A percentile compares a stretch with the other conserved stretches of the same genome.
Evolutionary conservation across 2,113 vertebrate species (phyloP).

Genomic region (Rynchops niger): DNA sequence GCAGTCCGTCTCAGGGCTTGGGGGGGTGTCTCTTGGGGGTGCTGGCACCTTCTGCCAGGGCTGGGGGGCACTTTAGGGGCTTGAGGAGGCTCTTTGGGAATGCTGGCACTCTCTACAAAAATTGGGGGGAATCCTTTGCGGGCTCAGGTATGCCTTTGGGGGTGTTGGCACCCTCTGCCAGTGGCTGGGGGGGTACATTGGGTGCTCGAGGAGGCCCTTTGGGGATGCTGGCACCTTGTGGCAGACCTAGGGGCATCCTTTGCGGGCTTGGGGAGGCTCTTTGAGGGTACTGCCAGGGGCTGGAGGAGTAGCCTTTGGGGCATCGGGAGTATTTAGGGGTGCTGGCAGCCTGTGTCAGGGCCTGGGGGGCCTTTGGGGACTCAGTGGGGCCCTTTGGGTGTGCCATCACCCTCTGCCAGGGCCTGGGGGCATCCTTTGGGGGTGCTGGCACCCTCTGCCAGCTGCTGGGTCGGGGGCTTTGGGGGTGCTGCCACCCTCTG

Average conservation of each 20-base stretch:
- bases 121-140: not conserved
- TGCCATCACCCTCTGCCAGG: not conserved
- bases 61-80: not conserved
- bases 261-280: not conserved
- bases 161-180: not conserved
- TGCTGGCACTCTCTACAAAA: not conserved
- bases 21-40: no score
- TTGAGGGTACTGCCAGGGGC: not conserved
- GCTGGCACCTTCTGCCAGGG: no score
- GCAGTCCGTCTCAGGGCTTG: fast-evolving
- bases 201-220: not conserved
- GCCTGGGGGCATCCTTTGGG: not conserved
- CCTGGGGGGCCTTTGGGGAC: not conserved
- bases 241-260: not conserved
- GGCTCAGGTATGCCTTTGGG: not conserved
- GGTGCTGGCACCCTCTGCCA: not conserved
- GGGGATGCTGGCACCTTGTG: not conserved
- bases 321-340: not conserved
- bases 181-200: not conserved
- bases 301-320: not conserved
- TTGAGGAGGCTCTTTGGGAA: not conserved
- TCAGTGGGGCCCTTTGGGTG: no score
- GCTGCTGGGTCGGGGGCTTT: no score
- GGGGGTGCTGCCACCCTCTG: not conserved
- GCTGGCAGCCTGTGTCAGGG: not conserved